Percentiles rank a stretch among this genome's conserved stretches.
Conservation (phyloP, 2,888 invertebrate species). For the Cerceris ruficornis region DNA sequence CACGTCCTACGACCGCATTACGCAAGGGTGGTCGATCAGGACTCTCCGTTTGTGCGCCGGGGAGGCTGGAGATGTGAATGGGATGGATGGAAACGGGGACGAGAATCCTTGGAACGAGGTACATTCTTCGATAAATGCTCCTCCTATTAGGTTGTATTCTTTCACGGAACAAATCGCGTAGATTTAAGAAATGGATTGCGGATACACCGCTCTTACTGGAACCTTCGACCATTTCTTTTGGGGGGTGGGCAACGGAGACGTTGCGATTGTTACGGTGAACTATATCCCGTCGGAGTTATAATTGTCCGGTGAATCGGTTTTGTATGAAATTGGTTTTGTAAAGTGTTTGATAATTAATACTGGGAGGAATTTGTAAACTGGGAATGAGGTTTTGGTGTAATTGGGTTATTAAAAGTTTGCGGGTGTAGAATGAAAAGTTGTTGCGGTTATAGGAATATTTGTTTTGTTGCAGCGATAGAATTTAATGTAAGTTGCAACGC, state of each 20-base stretch:
- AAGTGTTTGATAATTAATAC: too few species aligned
- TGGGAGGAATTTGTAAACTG: too few species aligned
- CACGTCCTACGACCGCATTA: constrained; percentile 47
- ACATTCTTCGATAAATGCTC: constrained; percentile 53
- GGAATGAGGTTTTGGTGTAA: too few species aligned
- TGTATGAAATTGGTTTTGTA: too few species aligned
- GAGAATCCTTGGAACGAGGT: constrained; percentile 32
- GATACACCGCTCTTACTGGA: constrained; percentile 28
- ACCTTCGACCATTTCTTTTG: constrained; percentile 15
- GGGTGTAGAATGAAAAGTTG: too few species aligned
- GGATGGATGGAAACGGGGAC: constrained; percentile 33
- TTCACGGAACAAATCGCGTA: constrained; percentile 47
- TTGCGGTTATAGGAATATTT: too few species aligned
- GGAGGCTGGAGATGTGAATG: constrained; percentile 29
- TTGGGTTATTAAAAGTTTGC: too few species aligned
- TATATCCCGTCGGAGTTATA: too few species aligned
- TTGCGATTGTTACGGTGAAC: background rate
- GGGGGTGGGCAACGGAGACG: too few species aligned
- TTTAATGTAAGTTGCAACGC: too few species aligned
- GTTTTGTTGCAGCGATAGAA: too few species aligned
- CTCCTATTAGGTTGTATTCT: constrained; percentile 57
- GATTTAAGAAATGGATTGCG: constrained; percentile 44
- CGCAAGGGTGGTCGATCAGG: constrained; percentile 33
- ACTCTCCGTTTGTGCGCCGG: background rate
- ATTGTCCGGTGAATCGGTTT: too few species aligned